Percentiles rank a stretch among this genome's conserved stretches.
These are phyloP conservation scores for Osmerus eperlanus DNA, from an alignment of 2,113 vertebrate species.

Conservation along the genomic window DNA sequence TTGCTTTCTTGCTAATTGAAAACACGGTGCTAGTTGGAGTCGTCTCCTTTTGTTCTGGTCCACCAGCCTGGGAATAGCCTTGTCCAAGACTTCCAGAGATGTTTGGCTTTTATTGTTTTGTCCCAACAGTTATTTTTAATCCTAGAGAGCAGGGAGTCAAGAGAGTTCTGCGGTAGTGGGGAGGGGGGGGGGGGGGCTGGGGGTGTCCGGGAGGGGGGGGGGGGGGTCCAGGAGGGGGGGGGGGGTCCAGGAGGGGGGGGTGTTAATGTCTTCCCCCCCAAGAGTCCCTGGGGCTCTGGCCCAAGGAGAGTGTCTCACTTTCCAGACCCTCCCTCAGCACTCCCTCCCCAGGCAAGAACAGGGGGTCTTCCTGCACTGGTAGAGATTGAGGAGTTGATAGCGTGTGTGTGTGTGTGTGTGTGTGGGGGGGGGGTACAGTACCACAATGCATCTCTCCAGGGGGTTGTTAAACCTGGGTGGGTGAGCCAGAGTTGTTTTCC, in stretches of 20 bases:
- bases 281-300: constrained; percentile 58
- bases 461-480: constrained; percentile 58
- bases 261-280: constrained; percentile 64
- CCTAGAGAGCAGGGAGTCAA: constrained; percentile 30
- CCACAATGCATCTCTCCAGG: constrained; percentile 71
- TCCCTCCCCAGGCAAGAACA: constrained; percentile 58
- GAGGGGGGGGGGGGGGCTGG: constrained; percentile 32
- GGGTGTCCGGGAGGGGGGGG: constrained; percentile 38
- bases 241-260: constrained; percentile 42
- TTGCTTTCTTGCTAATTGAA: too few species aligned
- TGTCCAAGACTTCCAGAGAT: constrained; percentile 31
- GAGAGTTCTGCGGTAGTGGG: constrained; percentile 29
- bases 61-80: constrained; percentile 37
- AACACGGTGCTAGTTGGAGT: not conserved
- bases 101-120: constrained; percentile 61
- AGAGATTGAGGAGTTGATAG: constrained; percentile 48
- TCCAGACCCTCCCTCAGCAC: constrained; percentile 67
- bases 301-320: constrained; percentile 61
- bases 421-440: constrained; percentile 24
- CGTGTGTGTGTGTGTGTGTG: not conserved
- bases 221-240: constrained; percentile 38
- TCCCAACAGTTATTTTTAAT: constrained; percentile 58
- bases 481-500: too few species aligned
- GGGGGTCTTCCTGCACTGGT: constrained; percentile 47
- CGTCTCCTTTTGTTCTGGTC: constrained; percentile 14